Conservation (phyloP, 2,797 vertebrate genomes). For the Meriones psammophilus region DNA sequence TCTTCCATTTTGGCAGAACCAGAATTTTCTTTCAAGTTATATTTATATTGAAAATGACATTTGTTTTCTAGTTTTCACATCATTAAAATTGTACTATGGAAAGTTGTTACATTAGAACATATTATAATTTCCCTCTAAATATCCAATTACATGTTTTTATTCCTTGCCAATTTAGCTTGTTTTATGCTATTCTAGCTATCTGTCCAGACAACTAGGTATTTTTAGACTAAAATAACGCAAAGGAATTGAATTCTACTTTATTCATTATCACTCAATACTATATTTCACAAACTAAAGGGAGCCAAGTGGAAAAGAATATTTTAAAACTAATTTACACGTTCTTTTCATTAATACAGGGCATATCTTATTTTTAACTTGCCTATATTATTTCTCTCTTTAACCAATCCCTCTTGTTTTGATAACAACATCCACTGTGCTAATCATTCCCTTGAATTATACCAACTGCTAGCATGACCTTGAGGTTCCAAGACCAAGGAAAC, state of each 20-base stretch:
- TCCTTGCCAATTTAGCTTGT: slow-evolving; percentile 35
- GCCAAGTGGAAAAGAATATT: neutral
- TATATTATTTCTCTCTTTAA: slow-evolving; percentile 61
- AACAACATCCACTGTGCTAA: slow-evolving; percentile 36
- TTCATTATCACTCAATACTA: slow-evolving; percentile 56
- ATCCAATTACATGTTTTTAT: slow-evolving; percentile 64
- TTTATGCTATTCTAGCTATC: slow-evolving; percentile 52
- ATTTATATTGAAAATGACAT: slow-evolving; percentile 60
- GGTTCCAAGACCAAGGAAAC: slow-evolving; percentile 11
- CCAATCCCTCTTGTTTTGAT: neutral
- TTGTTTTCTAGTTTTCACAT: slow-evolving; percentile 68
- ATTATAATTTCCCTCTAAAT: slow-evolving; percentile 52
- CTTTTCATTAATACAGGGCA: slow-evolving; percentile 54
- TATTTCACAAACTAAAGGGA: slow-evolving; percentile 43
- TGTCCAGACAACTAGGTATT: slow-evolving; percentile 47
- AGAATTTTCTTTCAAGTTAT: slow-evolving; percentile 52
- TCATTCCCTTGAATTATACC: slow-evolving; percentile 53
- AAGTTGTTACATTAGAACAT: slow-evolving; percentile 47
- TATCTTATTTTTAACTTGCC: slow-evolving; percentile 66
- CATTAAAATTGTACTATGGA: slow-evolving; percentile 61
- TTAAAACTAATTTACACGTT: slow-evolving; percentile 61
- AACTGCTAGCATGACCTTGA: slow-evolving; percentile 48
- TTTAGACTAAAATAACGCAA: slow-evolving; percentile 61
- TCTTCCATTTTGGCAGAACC: slow-evolving; percentile 47
- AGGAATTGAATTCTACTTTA: slow-evolving; percentile 64